Conservation (phyloP, 2,888 invertebrate genomes). For the Spilarctia lutea region DNA sequence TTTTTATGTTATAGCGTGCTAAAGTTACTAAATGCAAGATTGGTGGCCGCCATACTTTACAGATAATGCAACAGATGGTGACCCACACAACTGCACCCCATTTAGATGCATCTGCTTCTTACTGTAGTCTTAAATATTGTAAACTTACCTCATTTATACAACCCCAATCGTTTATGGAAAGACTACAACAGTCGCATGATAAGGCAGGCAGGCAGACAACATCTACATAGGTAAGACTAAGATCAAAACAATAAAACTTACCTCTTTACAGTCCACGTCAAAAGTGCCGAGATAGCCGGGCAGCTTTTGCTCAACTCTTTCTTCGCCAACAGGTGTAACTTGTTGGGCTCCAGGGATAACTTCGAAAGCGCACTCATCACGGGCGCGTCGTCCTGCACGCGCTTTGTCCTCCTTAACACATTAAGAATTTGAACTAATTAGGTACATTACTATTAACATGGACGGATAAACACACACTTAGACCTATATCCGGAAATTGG, state of each 20-base stretch:
- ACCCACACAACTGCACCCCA: too few relatives aligned
- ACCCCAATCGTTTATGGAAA: not conserved
- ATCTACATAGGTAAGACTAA: not conserved
- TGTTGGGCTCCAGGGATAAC: slow-evolving; percentile 63
- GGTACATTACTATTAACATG: too few relatives aligned
- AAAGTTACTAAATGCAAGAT: too few relatives aligned
- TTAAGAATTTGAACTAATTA: not conserved
- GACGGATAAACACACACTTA: too few relatives aligned
- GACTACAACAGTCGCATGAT: not conserved
- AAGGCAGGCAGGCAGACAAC: not conserved
- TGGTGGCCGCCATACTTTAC: too few relatives aligned
- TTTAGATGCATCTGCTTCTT: too few relatives aligned
- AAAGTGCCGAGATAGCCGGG: slow-evolving; percentile 77
- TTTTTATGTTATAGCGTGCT: too few relatives aligned
- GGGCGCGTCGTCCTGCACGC: slow-evolving; percentile 69
- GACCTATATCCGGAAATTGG: too few relatives aligned
- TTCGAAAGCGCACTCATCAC: slow-evolving; percentile 71
- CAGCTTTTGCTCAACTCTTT: slow-evolving; percentile 56
- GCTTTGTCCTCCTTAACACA: slow-evolving; percentile 64
- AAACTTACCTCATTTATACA: too few relatives aligned
- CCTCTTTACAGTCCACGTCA: slow-evolving; percentile 77
- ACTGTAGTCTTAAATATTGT: too few relatives aligned
- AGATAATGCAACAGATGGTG: too few relatives aligned
- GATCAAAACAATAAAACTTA: slow-evolving; percentile 36
- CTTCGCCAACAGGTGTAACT: slow-evolving; percentile 53